Percentiles rank a stretch among this genome's conserved stretches.
These are phyloP conservation scores for Halcyon senegalensis DNA, from an alignment of 2,113 vertebrate species.

Conservation along the genomic window DNA sequence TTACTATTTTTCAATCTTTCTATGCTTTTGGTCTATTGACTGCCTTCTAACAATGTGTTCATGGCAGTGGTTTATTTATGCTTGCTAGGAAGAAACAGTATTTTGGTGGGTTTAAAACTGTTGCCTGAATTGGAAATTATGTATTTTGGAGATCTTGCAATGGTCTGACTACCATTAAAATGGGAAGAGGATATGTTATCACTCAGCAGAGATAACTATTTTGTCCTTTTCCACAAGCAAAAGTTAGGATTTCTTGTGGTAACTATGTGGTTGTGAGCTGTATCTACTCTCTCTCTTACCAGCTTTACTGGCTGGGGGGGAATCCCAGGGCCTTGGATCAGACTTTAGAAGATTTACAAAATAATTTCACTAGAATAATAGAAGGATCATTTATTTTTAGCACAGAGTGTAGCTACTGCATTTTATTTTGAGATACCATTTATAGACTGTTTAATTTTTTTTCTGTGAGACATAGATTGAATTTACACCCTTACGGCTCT, in stretches of 20 bases:
- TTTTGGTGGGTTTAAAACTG: background rate
- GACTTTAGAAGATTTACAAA: background rate
- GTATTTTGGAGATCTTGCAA: background rate
- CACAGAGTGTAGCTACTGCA: background rate
- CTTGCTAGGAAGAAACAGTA: background rate
- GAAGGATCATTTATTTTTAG: constrained; percentile 22
- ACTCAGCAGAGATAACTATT: background rate
- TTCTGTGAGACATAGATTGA: background rate
- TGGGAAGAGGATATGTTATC: background rate
- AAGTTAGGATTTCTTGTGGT: background rate
- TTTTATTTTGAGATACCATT: constrained; percentile 27
- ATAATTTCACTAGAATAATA: background rate
- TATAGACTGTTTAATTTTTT: background rate
- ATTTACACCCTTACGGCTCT: background rate
- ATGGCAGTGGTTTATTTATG: background rate
- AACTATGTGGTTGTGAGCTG: background rate
- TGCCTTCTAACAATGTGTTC: background rate
- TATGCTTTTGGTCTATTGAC: background rate
- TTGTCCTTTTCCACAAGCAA: background rate
- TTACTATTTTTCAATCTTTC: background rate
- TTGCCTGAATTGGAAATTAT: background rate
- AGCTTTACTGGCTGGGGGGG: background rate
- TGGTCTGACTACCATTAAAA: background rate
- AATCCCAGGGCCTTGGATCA: background rate
- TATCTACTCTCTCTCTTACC: background rate